Evolutionary conservation across 2,797 vertebrate genomes (phyloP), one percentile per base, ranked within the genome.

Genomic region (Sardinella longiceps): DNA sequence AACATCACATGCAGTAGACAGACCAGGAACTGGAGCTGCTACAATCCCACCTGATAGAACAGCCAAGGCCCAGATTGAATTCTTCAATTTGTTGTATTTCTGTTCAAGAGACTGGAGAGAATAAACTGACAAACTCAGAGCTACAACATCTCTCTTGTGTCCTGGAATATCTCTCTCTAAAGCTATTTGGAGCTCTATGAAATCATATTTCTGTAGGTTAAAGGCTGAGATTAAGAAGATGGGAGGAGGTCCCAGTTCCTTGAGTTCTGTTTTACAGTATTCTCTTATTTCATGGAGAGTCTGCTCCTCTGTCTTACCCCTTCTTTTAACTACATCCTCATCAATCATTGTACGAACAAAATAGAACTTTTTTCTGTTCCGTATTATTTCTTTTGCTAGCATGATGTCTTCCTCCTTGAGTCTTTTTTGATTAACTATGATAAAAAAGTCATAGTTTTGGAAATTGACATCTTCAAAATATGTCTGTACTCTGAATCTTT

Each of bases 311-410:
- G 87, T 89, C 12, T 53, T 39, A 0, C 15, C 89, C 28, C 88
- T 91, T 23, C 88, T 87, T 80, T 90, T 77, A 2, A 1, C 88
- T 33, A 95, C 48, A 51, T 93, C 90, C 6, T 92, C 84, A 20
- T 96, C 95, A 33, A 95, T 92, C 89, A 96, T 96, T 87, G 92
- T 92, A 81, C 95, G 93, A 80, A 95, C 90, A 50, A 96, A 96
- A 88, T 95, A 96, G 87, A 96, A 94, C 66, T 84, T 92, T 12
- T 66, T 66, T 14, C 86, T 88, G 86, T 93, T 94, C 63, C 88
- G 91, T 56, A 90, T 82, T 48, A 96, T 93, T 86, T 94, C 94
- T 0, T 74, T 1, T 43, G 95, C 95, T 33, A 96, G 90, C 81
- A n/a, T n/a, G n/a, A n/a, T n/a, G n/a, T n/a, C n/a, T n/a, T n/a